A percentile compares a stretch with the other conserved stretches of the same genome.
phyloP scores from a whole-genome alignment of 2,888 invertebrate genomes.

The Subacronicta megacephala region DNA sequence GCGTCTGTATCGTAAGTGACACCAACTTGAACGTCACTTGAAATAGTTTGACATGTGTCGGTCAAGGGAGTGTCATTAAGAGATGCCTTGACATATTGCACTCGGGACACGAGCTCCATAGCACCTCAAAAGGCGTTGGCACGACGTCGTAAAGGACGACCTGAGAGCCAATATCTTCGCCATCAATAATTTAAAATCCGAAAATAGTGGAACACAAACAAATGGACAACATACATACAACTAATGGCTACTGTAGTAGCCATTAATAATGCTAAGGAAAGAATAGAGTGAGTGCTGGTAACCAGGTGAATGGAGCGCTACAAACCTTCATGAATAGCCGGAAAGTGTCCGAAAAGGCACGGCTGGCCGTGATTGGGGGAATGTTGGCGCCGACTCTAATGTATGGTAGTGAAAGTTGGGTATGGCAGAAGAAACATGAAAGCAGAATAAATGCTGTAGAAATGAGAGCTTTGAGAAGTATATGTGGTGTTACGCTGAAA shows the following conservation, averaged over 20 bases:
- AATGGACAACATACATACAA: neutral
- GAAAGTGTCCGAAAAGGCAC: no score
- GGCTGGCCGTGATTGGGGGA: no score
- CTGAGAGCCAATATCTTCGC: neutral
- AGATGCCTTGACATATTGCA: neutral
- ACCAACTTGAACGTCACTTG: neutral
- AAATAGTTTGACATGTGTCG: constrained; percentile 1
- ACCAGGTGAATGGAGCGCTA: no score
- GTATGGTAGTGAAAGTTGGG: no score
- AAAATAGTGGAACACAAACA: neutral
- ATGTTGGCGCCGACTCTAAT: no score
- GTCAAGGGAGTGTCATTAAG: neutral
- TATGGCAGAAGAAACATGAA: no score
- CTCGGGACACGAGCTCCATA: neutral
- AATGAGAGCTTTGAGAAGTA: no score
- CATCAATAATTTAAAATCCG: neutral
- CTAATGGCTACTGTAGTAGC: neutral
- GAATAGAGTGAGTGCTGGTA: no score
- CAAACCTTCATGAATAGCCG: no score
- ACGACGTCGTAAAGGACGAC: neutral
- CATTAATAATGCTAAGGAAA: neutral
- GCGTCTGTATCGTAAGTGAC: neutral
- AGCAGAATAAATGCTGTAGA: no score
- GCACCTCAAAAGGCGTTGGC: neutral
- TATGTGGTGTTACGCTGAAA: no score